Conservation (phyloP, 2,888 invertebrate species). For the Drosophila lacicola region DNA sequence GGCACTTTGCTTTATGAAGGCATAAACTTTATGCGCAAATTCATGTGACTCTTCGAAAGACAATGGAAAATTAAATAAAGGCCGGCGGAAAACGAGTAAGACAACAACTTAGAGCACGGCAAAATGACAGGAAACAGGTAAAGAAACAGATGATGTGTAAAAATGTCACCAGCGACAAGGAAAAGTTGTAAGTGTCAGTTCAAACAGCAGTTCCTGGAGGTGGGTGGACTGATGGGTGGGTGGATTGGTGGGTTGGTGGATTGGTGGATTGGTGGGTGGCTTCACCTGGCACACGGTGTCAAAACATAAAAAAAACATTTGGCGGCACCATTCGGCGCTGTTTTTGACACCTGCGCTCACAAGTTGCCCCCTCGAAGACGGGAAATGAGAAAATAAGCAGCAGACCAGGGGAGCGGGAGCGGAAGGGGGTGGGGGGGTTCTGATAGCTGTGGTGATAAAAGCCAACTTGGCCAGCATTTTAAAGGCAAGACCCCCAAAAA, state of each 20-base stretch:
- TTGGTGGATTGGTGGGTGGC: neutral
- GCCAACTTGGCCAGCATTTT: conserved; percentile 38
- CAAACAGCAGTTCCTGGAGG: conserved; percentile 38
- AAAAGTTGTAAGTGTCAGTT: conserved; percentile 75
- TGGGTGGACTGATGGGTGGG: neutral
- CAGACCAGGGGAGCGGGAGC: conserved; percentile 17
- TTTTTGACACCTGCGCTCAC: conserved; percentile 73
- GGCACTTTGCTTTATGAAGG: conserved; percentile 54
- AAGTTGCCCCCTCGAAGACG: conserved; percentile 51
- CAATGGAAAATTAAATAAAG: conserved; percentile 60
- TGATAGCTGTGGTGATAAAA: conserved; percentile 55
- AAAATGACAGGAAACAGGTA: conserved; percentile 36
- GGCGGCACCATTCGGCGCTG: conserved; percentile 68
- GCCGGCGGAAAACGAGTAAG: conserved; percentile 13
- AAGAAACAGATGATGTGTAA: conserved; percentile 72
- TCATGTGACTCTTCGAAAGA: conserved; percentile 26
- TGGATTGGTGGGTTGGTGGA: neutral
- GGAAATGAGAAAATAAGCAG: conserved; percentile 79
- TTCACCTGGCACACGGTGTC: conserved; percentile 48
- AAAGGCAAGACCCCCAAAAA: conserved; percentile 27
- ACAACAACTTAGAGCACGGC: conserved; percentile 18
- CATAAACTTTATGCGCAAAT: conserved; percentile 51
- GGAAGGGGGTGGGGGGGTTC: neutral
- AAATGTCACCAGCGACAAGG: conserved; percentile 69
- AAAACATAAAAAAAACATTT: conserved; percentile 67